Percentiles rank a stretch among this genome's conserved stretches.
phyloP scores from a whole-genome alignment of 2,113 vertebrate species.

The Solea solea region DNA sequence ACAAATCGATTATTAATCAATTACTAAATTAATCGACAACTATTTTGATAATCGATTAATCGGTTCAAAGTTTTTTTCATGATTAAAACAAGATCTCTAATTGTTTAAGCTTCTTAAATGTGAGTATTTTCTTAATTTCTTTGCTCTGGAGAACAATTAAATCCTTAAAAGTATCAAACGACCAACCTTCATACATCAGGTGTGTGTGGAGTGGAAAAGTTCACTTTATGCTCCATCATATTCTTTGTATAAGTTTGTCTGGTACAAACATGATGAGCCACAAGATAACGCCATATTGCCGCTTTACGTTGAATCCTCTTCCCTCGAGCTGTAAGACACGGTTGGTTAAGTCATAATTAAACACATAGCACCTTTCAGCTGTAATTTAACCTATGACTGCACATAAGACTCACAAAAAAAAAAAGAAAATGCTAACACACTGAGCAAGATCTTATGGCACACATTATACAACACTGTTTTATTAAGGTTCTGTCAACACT shows the following conservation, averaged over 20 bases:
- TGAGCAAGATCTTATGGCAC: conserved; percentile 35
- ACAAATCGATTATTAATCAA: too few relatives aligned
- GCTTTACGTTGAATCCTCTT: conserved; percentile 20
- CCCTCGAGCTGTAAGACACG: conserved; percentile 33
- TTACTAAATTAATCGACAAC: too few relatives aligned
- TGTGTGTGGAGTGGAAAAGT: not conserved
- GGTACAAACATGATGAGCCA: not conserved
- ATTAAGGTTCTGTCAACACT: conserved; percentile 58
- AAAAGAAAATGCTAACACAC: conserved; percentile 32
- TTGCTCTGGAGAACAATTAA: too few relatives aligned
- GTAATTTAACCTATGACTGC: conserved; percentile 36
- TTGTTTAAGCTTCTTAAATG: too few relatives aligned
- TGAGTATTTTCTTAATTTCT: too few relatives aligned
- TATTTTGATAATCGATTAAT: too few relatives aligned
- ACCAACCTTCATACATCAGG: not conserved
- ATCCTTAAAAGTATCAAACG: not conserved
- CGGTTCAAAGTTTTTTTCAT: too few relatives aligned
- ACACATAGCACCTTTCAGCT: conserved; percentile 60
- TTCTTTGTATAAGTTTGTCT: not conserved
- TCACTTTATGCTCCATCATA: not conserved
- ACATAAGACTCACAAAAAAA: conserved; percentile 33
- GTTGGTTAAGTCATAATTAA: conserved; percentile 57
- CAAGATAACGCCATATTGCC: conserved; percentile 12
- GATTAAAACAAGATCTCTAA: too few relatives aligned
- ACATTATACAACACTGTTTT: conserved; percentile 47